Percentiles rank a stretch among this genome's conserved stretches.
Conservation (phyloP, 2,113 vertebrate species). For the Eublepharis macularius region DNA sequence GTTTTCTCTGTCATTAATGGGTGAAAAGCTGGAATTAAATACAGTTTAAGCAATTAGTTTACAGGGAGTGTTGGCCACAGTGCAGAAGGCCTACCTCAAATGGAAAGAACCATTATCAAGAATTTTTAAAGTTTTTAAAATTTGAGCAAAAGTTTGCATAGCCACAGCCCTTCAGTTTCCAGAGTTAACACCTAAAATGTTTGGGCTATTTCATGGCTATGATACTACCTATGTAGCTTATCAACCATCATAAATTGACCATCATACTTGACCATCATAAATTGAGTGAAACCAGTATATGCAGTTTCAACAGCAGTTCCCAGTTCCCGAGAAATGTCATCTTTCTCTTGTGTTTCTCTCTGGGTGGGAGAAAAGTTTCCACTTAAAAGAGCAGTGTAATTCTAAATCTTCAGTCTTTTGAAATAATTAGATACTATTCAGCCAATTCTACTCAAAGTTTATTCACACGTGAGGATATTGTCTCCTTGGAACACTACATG, state of each 20-base stretch:
- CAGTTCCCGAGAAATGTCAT: slow-evolving; percentile 48
- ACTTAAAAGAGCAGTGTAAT: slow-evolving; percentile 67
- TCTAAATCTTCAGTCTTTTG: slow-evolving; percentile 64
- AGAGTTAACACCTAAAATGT: background rate
- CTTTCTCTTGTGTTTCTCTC: slow-evolving; percentile 51
- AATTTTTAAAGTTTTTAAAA: background rate
- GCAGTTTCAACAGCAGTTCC: slow-evolving; percentile 48
- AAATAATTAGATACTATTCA: slow-evolving; percentile 62
- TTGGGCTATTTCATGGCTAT: background rate
- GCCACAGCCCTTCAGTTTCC: background rate
- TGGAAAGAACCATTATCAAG: background rate
- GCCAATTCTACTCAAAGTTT: slow-evolving; percentile 65
- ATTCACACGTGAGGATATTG: slow-evolving; percentile 67
- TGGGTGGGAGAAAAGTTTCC: slow-evolving; percentile 56
- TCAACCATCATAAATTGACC: slow-evolving; percentile 51
- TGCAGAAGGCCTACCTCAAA: background rate
- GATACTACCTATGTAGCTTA: slow-evolving; percentile 20
- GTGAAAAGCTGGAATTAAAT: background rate
- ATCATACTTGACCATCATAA: slow-evolving; percentile 38
- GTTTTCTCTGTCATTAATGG: background rate
- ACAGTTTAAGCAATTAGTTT: too few species aligned
- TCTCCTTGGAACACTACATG: slow-evolving; percentile 55
- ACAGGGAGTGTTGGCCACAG: too few species aligned
- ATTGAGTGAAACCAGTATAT: slow-evolving; percentile 49
- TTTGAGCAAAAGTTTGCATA: background rate